A percentile compares a stretch with the other conserved stretches of the same genome.
Conservation (phyloP, 2,113 vertebrate species). For the Phyllostomus hastatus region DNA sequence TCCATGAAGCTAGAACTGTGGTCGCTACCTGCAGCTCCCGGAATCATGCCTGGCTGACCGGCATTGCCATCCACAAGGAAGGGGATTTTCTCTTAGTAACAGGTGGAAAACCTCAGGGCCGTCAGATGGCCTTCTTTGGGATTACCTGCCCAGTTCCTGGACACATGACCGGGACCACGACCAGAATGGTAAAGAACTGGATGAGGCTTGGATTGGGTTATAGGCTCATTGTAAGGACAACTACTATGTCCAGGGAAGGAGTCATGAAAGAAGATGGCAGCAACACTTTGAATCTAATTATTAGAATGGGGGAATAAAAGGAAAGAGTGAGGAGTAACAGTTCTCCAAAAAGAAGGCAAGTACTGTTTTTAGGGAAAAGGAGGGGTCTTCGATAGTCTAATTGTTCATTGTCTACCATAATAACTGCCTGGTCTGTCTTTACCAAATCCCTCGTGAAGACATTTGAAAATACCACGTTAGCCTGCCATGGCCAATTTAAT, state of each 20-base stretch:
- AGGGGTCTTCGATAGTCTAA: background rate
- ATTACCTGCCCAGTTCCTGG: background rate
- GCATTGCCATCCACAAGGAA: background rate
- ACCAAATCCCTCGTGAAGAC: constrained; percentile 52
- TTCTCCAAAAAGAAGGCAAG: background rate
- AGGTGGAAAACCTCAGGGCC: background rate
- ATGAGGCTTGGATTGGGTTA: background rate
- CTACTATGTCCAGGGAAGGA: background rate
- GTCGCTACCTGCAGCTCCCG: background rate
- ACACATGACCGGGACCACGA: background rate
- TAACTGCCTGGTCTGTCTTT: constrained; percentile 46
- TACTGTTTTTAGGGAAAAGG: background rate
- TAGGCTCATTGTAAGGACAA: background rate
- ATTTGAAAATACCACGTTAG: constrained; percentile 60
- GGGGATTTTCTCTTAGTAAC: background rate
- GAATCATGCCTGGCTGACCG: background rate
- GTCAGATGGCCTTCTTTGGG: background rate
- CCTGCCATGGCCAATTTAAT: constrained; percentile 73
- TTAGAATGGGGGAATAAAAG: background rate
- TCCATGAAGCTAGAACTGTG: background rate
- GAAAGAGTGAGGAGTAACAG: background rate
- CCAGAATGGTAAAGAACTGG: background rate
- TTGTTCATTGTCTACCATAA: background rate
- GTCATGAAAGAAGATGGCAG: background rate
- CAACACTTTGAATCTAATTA: background rate